Conservation (phyloP, 1,140 invertebrate genomes). For the Drosophila kikkawai region DNA sequence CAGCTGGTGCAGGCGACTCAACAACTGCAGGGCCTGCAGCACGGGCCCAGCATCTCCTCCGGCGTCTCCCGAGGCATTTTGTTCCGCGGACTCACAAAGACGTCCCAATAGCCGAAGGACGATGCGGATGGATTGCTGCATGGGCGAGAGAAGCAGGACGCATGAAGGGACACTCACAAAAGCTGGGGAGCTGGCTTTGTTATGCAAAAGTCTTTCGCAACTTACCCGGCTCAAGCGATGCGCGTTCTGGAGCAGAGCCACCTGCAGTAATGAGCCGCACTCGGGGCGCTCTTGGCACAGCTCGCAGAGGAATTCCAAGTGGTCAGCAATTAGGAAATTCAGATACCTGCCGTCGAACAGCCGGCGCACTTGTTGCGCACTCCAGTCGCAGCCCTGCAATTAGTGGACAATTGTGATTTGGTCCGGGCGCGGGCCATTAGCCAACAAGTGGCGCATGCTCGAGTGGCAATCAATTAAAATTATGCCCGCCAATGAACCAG, state of each 20-base stretch:
- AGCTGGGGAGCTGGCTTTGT: conserved; percentile 38
- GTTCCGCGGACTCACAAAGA: conserved; percentile 37
- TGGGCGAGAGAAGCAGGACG: background rate
- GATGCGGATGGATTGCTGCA: conserved; percentile 66
- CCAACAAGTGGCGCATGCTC: conserved; percentile 71
- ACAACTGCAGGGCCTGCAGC: conserved; percentile 61
- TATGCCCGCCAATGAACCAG: conserved; percentile 50
- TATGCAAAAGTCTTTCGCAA: conserved; percentile 59
- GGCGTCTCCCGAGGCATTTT: conserved; percentile 12
- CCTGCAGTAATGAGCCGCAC: conserved; percentile 78
- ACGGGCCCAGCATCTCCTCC: conserved; percentile 13
- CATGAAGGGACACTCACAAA: conserved; percentile 11
- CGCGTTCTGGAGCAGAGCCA: conserved; percentile 57
- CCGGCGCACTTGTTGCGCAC: conserved; percentile 79
- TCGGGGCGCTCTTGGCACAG: conserved; percentile 75
- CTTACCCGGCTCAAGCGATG: conserved; percentile 64
- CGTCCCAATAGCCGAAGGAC: conserved; percentile 63
- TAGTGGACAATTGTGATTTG: conserved; percentile 58
- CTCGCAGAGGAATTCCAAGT: conserved; percentile 81
- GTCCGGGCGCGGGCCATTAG: conserved; percentile 47
- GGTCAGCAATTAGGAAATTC: conserved; percentile 84
- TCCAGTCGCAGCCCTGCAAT: conserved; percentile 75
- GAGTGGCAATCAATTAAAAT: conserved; percentile 81
- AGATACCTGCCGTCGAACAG: conserved; percentile 72
- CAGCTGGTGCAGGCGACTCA: conserved; percentile 69